Conservation (phyloP, 2,797 vertebrate species). For the Sebastes dallii region DNA sequence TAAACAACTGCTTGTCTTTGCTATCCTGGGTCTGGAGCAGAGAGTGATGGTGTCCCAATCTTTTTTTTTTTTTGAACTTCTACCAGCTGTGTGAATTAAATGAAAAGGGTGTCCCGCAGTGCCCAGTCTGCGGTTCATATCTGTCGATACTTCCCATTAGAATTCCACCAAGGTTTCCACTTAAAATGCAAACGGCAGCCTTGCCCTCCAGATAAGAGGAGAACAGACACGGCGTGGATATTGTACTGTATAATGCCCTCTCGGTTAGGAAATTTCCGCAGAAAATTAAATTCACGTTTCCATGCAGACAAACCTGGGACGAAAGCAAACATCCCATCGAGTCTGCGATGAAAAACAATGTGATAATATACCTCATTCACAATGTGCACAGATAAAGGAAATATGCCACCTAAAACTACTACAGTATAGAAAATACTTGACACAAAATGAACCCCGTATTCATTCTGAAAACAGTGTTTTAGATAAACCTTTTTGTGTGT, state of each 20-base stretch:
- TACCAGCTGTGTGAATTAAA: constrained; percentile 60
- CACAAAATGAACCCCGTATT: constrained; percentile 13
- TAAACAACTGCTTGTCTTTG: constrained; percentile 76
- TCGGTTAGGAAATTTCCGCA: constrained; percentile 42
- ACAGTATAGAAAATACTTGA: constrained; percentile 17
- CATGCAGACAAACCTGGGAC: constrained; percentile 31
- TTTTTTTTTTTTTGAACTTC: background rate
- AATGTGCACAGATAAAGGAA: constrained; percentile 36
- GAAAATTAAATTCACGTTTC: constrained; percentile 54
- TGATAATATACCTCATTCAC: constrained; percentile 40
- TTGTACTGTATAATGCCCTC: constrained; percentile 64
- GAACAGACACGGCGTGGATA: constrained; percentile 66
- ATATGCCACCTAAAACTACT: constrained; percentile 22
- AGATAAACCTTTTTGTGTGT: background rate
- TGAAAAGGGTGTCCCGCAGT: constrained; percentile 45
- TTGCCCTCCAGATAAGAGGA: constrained; percentile 70
- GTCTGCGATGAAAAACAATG: constrained; percentile 31
- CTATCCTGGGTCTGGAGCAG: constrained; percentile 36
- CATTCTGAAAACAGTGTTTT: background rate
- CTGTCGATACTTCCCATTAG: constrained; percentile 77
- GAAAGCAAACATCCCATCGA: constrained; percentile 46
- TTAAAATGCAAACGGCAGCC: constrained; percentile 78
- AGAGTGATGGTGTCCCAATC: constrained; percentile 29
- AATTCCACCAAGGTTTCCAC: constrained; percentile 75
- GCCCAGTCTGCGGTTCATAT: constrained; percentile 55